These are phyloP conservation scores for Yponomeuta malinellus DNA, from an alignment of 2,888 invertebrate species.

Conservation along the genomic window DNA sequence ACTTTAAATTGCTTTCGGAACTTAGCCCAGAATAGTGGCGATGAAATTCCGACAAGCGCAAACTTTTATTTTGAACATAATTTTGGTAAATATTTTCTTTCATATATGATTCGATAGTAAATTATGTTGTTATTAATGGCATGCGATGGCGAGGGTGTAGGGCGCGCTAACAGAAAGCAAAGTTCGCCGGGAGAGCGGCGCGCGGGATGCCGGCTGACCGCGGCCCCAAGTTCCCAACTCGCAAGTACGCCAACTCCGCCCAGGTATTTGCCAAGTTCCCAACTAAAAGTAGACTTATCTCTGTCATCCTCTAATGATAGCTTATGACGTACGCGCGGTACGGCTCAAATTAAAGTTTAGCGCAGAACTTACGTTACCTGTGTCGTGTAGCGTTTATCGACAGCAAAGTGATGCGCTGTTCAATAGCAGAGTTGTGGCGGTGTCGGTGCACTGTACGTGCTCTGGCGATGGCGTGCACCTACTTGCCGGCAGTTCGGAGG, in stretches of 20 bases:
- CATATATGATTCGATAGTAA: not conserved
- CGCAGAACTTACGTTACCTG: not conserved
- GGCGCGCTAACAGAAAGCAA: not conserved
- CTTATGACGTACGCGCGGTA: constrained; percentile 16
- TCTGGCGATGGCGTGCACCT: not conserved
- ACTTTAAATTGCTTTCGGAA: constrained; percentile 23
- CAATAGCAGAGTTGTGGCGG: not conserved
- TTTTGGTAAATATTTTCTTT: not conserved
- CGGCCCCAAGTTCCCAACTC: constrained; percentile 6
- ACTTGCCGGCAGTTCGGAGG: not conserved
- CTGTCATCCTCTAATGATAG: constrained; percentile 23
- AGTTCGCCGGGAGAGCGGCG: not conserved
- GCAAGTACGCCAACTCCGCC: constrained; percentile 18
- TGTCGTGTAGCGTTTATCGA: not conserved
- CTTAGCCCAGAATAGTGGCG: not conserved
- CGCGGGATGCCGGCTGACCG: constrained; percentile 4
- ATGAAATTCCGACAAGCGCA: constrained; percentile 8
- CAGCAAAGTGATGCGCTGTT: not conserved
- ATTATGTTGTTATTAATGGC: not conserved
- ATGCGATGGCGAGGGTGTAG: not conserved
- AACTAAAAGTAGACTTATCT: constrained; percentile 20
- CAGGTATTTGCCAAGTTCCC: constrained; percentile 20
- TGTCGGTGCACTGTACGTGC: not conserved
- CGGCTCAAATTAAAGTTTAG: not conserved
- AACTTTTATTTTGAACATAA: not conserved